phyloP scores from a whole-genome alignment of 2,888 invertebrate genomes.

The Drosophila diplacantha region DNA sequence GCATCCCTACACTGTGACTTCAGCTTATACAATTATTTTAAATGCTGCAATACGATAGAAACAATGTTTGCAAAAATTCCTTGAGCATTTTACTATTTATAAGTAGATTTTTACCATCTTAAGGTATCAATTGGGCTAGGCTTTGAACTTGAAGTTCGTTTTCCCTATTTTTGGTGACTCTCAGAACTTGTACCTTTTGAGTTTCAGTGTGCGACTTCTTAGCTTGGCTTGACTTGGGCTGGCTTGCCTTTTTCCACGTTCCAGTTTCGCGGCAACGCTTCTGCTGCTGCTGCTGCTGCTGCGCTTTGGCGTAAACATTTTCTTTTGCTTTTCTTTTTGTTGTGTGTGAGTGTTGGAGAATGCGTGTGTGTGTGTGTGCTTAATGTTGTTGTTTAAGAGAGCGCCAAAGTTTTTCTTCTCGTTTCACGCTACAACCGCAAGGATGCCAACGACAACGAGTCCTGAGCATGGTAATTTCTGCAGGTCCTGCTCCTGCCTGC shows the following conservation, averaged over 20 bases:
- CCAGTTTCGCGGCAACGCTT: slow-evolving; percentile 47
- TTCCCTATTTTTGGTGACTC: not conserved
- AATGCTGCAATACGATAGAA: too few species aligned
- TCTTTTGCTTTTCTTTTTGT: slow-evolving; percentile 9
- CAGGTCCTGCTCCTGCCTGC: slow-evolving; percentile 32
- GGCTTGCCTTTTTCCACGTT: slow-evolving; percentile 42
- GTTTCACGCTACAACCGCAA: slow-evolving; percentile 60
- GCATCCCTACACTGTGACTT: slow-evolving; percentile 10
- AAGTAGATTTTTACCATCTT: too few species aligned
- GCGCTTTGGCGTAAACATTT: slow-evolving; percentile 30
- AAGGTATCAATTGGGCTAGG: too few species aligned
- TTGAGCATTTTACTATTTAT: too few species aligned
- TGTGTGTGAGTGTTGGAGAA: slow-evolving; percentile 9
- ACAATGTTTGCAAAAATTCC: too few species aligned
- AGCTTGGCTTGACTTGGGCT: slow-evolving; percentile 45
- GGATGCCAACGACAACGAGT: slow-evolving; percentile 41
- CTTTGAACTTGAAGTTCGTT: too few species aligned
- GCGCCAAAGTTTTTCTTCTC: slow-evolving; percentile 64
- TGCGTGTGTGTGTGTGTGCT: slow-evolving; percentile 8
- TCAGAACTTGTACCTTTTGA: not conserved
- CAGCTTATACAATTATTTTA: too few species aligned
- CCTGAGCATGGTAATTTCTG: slow-evolving; percentile 71
- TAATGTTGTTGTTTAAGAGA: slow-evolving; percentile 51
- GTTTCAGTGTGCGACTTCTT: slow-evolving; percentile 50
- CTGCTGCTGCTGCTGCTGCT: slow-evolving; percentile 22